Percentiles rank a stretch among this genome's conserved stretches.
Evolutionary conservation across 2,797 vertebrate genomes (phyloP).

Genomic region (Fringilla coelebs): DNA sequence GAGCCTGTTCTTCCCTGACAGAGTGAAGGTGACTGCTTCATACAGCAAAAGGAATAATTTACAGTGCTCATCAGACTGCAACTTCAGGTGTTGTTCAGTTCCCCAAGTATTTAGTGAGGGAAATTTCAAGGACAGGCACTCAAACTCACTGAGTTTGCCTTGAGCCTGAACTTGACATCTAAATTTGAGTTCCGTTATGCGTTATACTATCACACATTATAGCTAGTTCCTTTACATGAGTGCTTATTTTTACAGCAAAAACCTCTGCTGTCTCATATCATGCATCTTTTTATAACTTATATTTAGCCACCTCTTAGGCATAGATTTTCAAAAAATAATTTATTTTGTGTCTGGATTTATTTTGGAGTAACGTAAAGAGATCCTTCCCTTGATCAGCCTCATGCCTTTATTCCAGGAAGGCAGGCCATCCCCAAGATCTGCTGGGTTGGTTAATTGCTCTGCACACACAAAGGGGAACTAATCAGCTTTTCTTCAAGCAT

Average conservation of each 20-base stretch:
- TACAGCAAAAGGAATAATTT: not conserved
- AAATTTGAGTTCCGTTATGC: not conserved
- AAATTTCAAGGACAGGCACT: not conserved
- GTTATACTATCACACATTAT: not conserved
- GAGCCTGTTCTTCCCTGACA: not conserved
- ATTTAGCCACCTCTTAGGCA: not conserved
- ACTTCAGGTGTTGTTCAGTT: not conserved
- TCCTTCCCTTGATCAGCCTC: not conserved
- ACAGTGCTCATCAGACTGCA: not conserved
- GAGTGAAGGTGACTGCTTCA: not conserved
- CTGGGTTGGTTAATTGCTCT: not conserved
- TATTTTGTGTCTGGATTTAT: not conserved
- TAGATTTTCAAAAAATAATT: not conserved
- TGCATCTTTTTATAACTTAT: not conserved
- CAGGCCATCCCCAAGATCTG: not conserved
- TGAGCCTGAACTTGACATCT: not conserved
- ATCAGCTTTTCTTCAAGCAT: conserved; percentile 53
- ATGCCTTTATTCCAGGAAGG: not conserved
- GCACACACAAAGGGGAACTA: conserved; percentile 48
- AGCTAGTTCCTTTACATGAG: not conserved
- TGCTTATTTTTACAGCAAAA: not conserved
- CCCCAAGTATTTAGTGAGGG: not conserved
- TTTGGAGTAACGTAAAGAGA: not conserved
- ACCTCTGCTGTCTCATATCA: not conserved
- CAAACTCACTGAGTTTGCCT: not conserved